These are phyloP conservation scores for Drosophila demipolita DNA, from an alignment of 2,888 invertebrate genomes.

Conservation along the genomic window DNA sequence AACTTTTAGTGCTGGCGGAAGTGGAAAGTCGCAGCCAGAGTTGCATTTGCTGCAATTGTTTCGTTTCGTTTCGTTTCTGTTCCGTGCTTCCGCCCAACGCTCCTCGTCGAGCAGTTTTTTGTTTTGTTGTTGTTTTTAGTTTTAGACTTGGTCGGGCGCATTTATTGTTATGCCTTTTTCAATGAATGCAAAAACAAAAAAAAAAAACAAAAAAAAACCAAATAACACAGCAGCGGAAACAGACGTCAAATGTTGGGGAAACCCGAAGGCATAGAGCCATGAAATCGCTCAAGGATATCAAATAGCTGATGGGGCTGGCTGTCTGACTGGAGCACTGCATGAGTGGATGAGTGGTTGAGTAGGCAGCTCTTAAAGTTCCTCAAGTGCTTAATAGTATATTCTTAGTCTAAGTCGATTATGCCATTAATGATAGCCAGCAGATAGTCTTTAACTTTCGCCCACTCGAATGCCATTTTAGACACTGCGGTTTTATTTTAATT, in stretches of 20 bases:
- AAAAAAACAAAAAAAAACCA: slow-evolving; percentile 8
- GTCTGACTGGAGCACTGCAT: background rate
- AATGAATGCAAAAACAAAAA: slow-evolving; percentile 37
- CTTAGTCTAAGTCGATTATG: slow-evolving; percentile 18
- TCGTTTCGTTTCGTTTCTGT: slow-evolving; percentile 29
- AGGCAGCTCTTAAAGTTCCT: slow-evolving; percentile 24
- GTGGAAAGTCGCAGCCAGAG: slow-evolving; percentile 59
- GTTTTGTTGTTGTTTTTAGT: slow-evolving; percentile 20
- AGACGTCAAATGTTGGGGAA: slow-evolving; percentile 41
- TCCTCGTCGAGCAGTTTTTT: slow-evolving; percentile 12
- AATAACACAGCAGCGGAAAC: slow-evolving; percentile 35
- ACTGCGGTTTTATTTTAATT: slow-evolving; percentile 62
- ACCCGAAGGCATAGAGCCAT: slow-evolving; percentile 31
- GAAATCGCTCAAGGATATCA: slow-evolving; percentile 25
- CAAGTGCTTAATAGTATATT: background rate
- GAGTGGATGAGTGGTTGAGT: slow-evolving; percentile 2
- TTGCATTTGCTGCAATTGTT: slow-evolving; percentile 68
- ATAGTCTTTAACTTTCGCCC: slow-evolving; percentile 21
- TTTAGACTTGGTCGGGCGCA: slow-evolving; percentile 22
- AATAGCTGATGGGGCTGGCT: background rate
- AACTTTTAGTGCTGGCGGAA: slow-evolving; percentile 72
- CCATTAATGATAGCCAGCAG: slow-evolving; percentile 43
- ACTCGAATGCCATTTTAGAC: slow-evolving; percentile 32
- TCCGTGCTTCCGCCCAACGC: slow-evolving; percentile 16
- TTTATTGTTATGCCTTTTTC: slow-evolving; percentile 59